phyloP scores from a whole-genome alignment of 2,797 vertebrate genomes.

The Sebastes miniatus region DNA sequence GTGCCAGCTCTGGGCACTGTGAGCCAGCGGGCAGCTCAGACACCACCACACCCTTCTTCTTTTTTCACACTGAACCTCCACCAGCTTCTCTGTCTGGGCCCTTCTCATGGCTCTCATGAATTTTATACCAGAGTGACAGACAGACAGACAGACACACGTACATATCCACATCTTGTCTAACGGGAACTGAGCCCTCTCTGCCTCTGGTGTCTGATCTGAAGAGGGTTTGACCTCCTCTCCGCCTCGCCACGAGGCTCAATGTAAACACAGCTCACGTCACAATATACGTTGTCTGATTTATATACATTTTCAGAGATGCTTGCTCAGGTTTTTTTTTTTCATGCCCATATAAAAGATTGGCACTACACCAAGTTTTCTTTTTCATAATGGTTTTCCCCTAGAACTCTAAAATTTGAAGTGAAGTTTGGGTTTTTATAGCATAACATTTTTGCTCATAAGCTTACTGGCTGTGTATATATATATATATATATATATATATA shows the following conservation, averaged over 20 bases:
- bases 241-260: constrained; percentile 1
- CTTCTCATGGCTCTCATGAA: constrained; percentile 73
- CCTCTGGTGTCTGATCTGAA: constrained; percentile 7
- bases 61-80: constrained; percentile 69
- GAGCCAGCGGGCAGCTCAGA: constrained; percentile 61
- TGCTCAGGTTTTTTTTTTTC: not conserved
- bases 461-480: not conserved
- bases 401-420: not conserved
- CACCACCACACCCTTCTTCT: constrained; percentile 71
- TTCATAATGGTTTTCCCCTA: not conserved
- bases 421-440: not conserved
- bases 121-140: constrained; percentile 79
- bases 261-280: constrained; percentile 27
- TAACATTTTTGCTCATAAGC: not conserved
- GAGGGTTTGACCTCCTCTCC: constrained; percentile 10
- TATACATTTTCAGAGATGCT: not conserved
- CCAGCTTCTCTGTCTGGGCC: constrained; percentile 56
- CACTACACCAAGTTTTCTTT: not conserved
- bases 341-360: not conserved
- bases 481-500: not conserved
- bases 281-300: not conserved
- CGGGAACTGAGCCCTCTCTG: constrained; percentile 15
- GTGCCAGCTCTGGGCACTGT: constrained; percentile 73
- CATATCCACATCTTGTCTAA: constrained; percentile 12
- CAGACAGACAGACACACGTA: constrained; percentile 22